Evolutionary conservation across 2,888 invertebrate genomes (phyloP).

Genomic region (Aporophyla nigra): DNA sequence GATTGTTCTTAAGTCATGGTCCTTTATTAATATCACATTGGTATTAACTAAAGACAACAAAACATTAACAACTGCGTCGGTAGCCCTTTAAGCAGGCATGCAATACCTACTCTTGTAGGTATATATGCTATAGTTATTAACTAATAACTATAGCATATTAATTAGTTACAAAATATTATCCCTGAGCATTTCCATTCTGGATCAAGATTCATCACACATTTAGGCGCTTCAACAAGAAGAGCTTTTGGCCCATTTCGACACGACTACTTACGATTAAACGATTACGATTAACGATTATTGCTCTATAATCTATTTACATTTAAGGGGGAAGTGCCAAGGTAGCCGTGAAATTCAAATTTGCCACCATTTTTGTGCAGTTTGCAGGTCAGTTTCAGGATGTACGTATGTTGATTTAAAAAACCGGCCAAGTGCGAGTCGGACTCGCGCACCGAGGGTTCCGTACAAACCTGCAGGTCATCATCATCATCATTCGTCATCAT

Average conservation of each 20-base stretch:
- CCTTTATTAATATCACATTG: constrained; percentile 38
- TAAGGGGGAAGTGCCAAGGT: background rate
- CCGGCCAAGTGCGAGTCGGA: no score
- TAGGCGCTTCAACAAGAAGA: constrained; percentile 23
- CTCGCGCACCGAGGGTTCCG: no score
- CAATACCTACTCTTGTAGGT: background rate
- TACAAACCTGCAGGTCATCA: no score
- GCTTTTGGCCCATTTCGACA: background rate
- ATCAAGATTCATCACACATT: constrained; percentile 4
- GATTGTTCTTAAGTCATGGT: constrained; percentile 18
- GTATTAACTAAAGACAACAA: constrained; percentile 14
- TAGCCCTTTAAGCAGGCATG: background rate
- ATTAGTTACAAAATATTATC: constrained; percentile 10
- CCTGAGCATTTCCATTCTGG: background rate
- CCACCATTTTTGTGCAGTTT: no score
- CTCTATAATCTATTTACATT: constrained; percentile 2
- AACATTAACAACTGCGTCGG: background rate
- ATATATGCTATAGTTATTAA: background rate
- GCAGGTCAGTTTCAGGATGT: no score
- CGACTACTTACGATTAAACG: no score
- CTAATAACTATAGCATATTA: background rate
- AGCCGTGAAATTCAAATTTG: no score
- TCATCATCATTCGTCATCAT: no score
- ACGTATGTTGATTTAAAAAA: no score
- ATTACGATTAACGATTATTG: background rate